A percentile compares a stretch with the other conserved stretches of the same genome.
Evolutionary conservation across 2,797 vertebrate genomes (phyloP).

Genomic region (Argentina silus): DNA sequence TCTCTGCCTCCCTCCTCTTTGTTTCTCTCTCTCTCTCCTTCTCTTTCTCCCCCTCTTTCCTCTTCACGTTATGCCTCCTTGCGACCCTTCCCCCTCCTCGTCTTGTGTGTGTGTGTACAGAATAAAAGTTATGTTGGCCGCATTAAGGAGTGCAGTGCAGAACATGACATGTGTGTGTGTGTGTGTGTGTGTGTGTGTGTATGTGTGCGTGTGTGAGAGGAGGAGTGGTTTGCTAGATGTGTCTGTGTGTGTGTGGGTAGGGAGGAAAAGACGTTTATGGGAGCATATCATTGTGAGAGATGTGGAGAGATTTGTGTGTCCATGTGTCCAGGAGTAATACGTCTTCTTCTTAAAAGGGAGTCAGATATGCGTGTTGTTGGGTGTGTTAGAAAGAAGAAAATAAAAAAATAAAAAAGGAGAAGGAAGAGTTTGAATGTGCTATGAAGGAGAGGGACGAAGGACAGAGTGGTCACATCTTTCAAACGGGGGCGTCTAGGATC

Average conservation of each 20-base stretch:
- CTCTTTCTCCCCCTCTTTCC: conserved; percentile 33
- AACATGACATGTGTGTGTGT: neutral
- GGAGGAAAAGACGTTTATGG: conserved; percentile 34
- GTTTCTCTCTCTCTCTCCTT: conserved; percentile 19
- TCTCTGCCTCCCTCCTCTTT: conserved; percentile 7
- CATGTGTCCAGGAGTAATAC: conserved; percentile 18
- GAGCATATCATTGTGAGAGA: conserved; percentile 39
- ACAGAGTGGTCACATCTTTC: conserved; percentile 18
- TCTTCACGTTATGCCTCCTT: conserved; percentile 10
- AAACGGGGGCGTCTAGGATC: conserved; percentile 19
- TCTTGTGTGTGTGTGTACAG: no score
- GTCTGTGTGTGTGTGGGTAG: neutral
- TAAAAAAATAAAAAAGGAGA: conserved; percentile 6
- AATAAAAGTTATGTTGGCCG: neutral
- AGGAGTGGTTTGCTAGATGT: neutral
- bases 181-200: neutral
- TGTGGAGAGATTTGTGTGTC: conserved; percentile 15
- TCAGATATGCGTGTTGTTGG: conserved; percentile 1
- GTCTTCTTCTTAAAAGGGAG: conserved; percentile 7
- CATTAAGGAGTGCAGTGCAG: neutral
- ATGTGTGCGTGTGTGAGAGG: neutral
- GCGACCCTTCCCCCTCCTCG: conserved; percentile 1
- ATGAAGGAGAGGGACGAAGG: conserved; percentile 50
- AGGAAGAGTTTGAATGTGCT: conserved; percentile 39
- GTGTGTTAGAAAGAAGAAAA: no score